phyloP scores from a whole-genome alignment of 2,888 invertebrate species.

The Nemoura dubitans region DNA sequence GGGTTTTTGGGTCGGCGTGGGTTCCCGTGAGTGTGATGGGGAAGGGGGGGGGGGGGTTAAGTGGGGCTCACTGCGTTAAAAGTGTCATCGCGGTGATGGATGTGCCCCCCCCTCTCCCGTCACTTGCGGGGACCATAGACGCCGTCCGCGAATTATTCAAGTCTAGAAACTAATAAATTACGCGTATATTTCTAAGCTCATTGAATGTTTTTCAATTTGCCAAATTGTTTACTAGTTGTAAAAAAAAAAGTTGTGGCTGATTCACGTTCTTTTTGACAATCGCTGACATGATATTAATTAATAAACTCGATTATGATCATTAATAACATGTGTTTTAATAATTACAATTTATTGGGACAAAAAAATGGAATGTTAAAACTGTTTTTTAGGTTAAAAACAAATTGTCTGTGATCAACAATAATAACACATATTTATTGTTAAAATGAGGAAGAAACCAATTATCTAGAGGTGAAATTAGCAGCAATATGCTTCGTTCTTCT shows the following conservation, averaged over 20 bases:
- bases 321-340: slow-evolving; percentile 27
- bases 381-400: slow-evolving; percentile 42
- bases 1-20: neutral
- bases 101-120: neutral
- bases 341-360: neutral
- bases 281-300: slow-evolving; percentile 24
- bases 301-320: neutral
- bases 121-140: no score
- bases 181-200: slow-evolving; percentile 34
- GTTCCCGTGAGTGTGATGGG: no score
- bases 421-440: slow-evolving; percentile 43
- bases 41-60: no score
- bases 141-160: neutral
- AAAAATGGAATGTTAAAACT: neutral
- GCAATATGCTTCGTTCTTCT: slow-evolving; percentile 13
- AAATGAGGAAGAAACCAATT: neutral
- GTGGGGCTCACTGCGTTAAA: neutral
- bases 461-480: neutral
- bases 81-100: neutral
- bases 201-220: slow-evolving; percentile 38
- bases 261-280: slow-evolving; percentile 42
- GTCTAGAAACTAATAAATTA: neutral
- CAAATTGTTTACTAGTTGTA: slow-evolving; percentile 20
- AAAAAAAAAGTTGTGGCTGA: slow-evolving; percentile 26
- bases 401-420: slow-evolving; percentile 47